Conservation (phyloP, 2,113 vertebrate genomes). For the Oryctolagus cuniculus region mOryCun1.1 NC_091436.1:34619001-34619500, state of each 20-base stretch:
- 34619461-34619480: slow-evolving; percentile 60
- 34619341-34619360: background rate
- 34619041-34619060: background rate
- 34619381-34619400: background rate
- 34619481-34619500: background rate
- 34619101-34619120: background rate
- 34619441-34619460: slow-evolving; percentile 64
- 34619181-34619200: background rate
- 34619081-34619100: slow-evolving; percentile 6
- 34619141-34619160: background rate
- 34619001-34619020: accelerated
- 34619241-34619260: background rate
- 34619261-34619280: background rate
- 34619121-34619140: background rate
- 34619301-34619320: background rate
- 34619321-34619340: background rate
- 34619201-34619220: background rate
- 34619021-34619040: background rate
- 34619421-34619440: slow-evolving; percentile 55
- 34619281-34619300: background rate
- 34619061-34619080: background rate
- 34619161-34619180: background rate
- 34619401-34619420: background rate
- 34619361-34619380: background rate
- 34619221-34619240: background rate